Evolutionary conservation across 2,797 vertebrate genomes (phyloP), one percentile per base, ranked within the genome.

Genomic region (Poeciliopsis gracilis): DNA sequence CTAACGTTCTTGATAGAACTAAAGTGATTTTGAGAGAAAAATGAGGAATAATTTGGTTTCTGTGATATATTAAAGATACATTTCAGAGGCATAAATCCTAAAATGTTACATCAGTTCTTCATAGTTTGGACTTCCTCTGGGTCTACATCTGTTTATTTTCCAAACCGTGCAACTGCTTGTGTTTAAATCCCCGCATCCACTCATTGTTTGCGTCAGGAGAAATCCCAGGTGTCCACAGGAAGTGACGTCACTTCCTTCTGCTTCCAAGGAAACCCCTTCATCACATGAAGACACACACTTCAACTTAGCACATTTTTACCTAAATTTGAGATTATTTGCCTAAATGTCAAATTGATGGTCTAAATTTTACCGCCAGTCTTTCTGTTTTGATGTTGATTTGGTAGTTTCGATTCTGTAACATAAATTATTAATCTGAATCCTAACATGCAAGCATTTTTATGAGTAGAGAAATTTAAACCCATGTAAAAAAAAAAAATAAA

Each of bases 191-290:
- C 87, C 72, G 89, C 92, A 95, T 95, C 94, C 94, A 94, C 89
- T 94, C 86, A 95, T 96, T 96, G 95, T 95, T 91, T 91, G 82
- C 77, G 77, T 92, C 83, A 90, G 72, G 87, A 95, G 89, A 93
- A 94, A 91, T 93, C 94, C 92, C 93, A 89, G 83, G 77, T 79
- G 86, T 86, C 87, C 93, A 91, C 76, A 95, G 95, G 95, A 96
- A 96, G 92, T 96, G 95, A 96, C 84, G 84, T 95, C 89, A 96
- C 92, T 94, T 94, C 94, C 94, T 91, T 36, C 72, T 79, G 77
- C 86, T 86, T 90, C 84, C 85, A 88, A 82, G 78, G 80, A 90
- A 80, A 90, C 55, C 49, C 66, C 77, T 84, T 84, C 66, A 70
- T 47, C 66, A 47, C n/a, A 82, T 79, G 63, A 80, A 71, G 53